These are phyloP conservation scores for Alligator mississippiensis DNA, from an alignment of 2,113 vertebrate genomes.

Conservation along the genomic window DNA sequence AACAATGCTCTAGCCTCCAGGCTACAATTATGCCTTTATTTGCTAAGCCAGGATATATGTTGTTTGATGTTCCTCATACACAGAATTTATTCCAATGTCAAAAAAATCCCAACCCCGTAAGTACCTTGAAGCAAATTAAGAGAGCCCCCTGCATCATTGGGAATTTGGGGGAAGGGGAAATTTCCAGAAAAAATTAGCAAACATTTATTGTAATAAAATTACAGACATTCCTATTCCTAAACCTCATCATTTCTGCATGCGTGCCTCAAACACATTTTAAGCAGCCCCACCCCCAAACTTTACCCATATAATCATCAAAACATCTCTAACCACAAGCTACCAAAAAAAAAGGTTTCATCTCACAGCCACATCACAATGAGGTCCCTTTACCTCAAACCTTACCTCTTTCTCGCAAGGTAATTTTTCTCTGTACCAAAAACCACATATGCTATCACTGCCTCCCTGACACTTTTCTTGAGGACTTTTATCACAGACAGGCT, in stretches of 20 bases:
- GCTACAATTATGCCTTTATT: too few relatives aligned
- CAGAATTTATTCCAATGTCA: not conserved
- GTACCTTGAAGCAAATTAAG: not conserved
- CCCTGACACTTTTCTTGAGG: not conserved
- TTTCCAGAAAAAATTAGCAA: not conserved
- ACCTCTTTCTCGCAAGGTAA: conserved; percentile 35
- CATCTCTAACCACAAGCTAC: conserved; percentile 59
- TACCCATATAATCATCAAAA: conserved; percentile 28
- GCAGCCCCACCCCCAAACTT: not conserved
- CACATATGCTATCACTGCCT: conserved; percentile 25
- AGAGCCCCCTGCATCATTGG: not conserved
- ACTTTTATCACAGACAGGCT: conserved; percentile 12
- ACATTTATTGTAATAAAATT: not conserved
- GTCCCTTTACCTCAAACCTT: conserved; percentile 61
- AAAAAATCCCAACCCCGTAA: not conserved
- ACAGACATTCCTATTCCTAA: not conserved
- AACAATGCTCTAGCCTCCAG: too few relatives aligned
- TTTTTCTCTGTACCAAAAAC: conserved; percentile 45
- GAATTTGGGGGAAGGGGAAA: not conserved
- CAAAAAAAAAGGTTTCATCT: conserved; percentile 42
- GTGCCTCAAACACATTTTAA: not conserved
- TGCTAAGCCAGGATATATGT: not conserved
- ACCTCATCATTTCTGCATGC: not conserved
- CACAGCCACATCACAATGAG: conserved; percentile 70
- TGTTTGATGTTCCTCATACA: not conserved